Conservation (phyloP, 2,113 vertebrate species). For the Jacana jacana region DNA sequence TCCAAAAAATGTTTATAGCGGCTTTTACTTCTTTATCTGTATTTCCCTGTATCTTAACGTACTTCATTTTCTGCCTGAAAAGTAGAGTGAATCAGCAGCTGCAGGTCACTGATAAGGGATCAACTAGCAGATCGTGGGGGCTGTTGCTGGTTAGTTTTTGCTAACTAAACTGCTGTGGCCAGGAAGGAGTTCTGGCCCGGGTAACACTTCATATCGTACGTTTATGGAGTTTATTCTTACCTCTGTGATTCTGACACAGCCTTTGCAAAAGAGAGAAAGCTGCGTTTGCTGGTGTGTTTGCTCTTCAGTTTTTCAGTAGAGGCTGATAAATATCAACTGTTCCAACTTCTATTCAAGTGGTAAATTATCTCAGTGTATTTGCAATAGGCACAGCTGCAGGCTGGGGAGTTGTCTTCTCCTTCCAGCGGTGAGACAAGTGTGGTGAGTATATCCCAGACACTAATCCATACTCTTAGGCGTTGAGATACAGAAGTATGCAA, state of each 20-base stretch:
- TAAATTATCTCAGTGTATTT: neutral
- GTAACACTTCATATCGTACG: neutral
- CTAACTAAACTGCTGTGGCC: neutral
- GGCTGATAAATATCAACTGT: neutral
- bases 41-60: neutral
- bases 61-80: slow-evolving; percentile 30
- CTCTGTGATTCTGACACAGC: neutral
- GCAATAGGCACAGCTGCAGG: neutral
- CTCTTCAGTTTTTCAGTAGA: neutral
- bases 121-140: neutral
- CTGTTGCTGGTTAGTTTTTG: neutral
- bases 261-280: neutral
- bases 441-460: neutral
- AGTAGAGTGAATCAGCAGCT: slow-evolving; percentile 2
- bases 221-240: neutral
- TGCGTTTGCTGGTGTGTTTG: neutral
- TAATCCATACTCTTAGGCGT: neutral
- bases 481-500: neutral
- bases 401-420: neutral
- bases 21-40: slow-evolving; percentile 1
- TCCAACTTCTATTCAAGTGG: neutral
- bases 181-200: neutral
- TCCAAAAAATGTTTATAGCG: neutral
- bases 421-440: neutral
- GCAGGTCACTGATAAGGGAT: slow-evolving; percentile 3